Percentiles rank a stretch among this genome's conserved stretches.
These are phyloP conservation scores for Myotis vivesi DNA, from an alignment of 2,797 vertebrate genomes.

Conservation along the genomic window DNA sequence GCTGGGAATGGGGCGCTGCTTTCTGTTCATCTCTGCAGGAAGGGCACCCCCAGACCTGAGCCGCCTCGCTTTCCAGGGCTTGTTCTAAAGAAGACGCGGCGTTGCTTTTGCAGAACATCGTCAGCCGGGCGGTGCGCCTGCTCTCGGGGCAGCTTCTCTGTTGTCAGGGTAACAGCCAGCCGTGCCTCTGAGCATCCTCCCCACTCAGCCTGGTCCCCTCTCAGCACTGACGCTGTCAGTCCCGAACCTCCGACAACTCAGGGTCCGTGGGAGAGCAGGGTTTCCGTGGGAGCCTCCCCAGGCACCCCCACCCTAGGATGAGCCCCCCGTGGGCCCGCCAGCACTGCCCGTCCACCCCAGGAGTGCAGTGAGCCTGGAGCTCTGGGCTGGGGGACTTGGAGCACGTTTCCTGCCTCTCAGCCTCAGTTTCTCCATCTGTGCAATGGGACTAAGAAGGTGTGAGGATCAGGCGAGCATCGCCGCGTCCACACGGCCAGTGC, in stretches of 20 bases:
- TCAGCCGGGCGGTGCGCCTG: not conserved
- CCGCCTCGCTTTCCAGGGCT: not conserved
- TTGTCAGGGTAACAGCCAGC: not conserved
- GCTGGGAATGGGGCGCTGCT: not conserved
- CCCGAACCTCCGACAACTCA: not conserved
- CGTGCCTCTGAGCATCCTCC: not conserved
- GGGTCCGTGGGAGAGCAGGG: not conserved
- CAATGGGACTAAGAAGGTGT: not conserved
- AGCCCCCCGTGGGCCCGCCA: not conserved
- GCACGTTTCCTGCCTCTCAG: not conserved
- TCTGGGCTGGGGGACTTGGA: not conserved
- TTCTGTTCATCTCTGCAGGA: not conserved
- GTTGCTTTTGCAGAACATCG: not conserved
- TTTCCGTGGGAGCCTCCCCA: not conserved
- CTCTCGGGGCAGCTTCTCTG: not conserved
- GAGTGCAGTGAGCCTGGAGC: not conserved
- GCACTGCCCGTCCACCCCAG: not conserved
- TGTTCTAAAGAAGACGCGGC: not conserved
- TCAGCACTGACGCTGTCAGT: not conserved
- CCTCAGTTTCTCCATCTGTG: not conserved
- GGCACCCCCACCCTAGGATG: not conserved
- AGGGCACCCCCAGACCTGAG: not conserved
- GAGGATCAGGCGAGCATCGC: not conserved
- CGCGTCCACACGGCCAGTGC: not conserved
- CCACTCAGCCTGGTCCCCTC: not conserved